Base-by-base conservation (phyloP, 2,113 vertebrate genomes). In the Zingel zingel region DNA sequence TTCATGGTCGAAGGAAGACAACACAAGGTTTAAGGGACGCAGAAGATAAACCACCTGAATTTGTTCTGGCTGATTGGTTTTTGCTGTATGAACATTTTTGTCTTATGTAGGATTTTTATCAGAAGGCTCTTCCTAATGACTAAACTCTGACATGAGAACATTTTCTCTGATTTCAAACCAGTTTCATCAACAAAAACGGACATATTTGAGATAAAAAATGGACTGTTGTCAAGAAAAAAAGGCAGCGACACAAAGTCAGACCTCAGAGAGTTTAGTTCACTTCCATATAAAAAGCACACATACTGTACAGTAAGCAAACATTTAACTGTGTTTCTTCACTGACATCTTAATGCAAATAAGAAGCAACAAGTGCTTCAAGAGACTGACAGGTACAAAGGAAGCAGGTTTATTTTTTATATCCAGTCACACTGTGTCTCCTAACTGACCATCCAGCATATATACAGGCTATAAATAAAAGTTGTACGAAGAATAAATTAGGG, bases 391-490 rank as follows among this genome's bases (percentile, higher is more conserved):
- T 57, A 57, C 51, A 43, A 66, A 73, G 68, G 65, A 65, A 48
- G 70, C 50, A 54, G 62, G 36, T 39, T 59, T n/a, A 45, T 57
- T 57, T 74, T 67, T 5, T 15, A 66, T 62, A 63, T 75, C 43
- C 59, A 69, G 19, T 74, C 81, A 15, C 74, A 71, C 69, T 54
- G 50, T 45, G 51, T 80, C 85, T 82, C 85, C 72, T 68, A 9
- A 75, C 67, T 64, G 51, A 69, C 71, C 71, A 6, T 25, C 62
- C 70, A 76, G 64, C 47, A 75, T 71, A 74, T 66, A 63, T 50
- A 82, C 83, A 88, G 56, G 69, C 23, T 85, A 87, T 92, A 92
- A 93, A 92, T 93, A 84, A 84, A 77, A 62, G 70, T 70, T 65
- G 50, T 72, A 84, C 83, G 65, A 75, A 61, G 47, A 89, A 91